Evolutionary conservation across 2,797 vertebrate species (phyloP).

Genomic region (Liparis tanakae): DNA sequence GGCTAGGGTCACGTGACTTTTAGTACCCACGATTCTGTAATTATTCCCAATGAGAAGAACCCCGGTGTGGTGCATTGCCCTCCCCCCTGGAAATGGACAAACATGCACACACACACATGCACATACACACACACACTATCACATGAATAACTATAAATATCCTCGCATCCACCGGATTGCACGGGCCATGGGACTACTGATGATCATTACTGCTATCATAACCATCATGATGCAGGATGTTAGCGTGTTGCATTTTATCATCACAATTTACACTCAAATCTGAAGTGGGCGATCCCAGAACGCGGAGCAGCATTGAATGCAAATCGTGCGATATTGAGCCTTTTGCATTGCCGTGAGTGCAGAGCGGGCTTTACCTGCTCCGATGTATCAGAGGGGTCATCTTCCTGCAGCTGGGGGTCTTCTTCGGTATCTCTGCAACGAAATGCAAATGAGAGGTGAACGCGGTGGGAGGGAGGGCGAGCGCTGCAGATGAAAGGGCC

Average conservation of each 20-base stretch:
- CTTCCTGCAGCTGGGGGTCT: conserved; percentile 45
- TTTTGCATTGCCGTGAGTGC: conserved; percentile 39
- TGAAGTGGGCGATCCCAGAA: conserved; percentile 16
- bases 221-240: conserved; percentile 62
- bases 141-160: conserved; percentile 70
- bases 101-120: conserved; percentile 36
- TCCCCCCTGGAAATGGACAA: conserved; percentile 41
- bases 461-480: conserved; percentile 40
- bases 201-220: conserved; percentile 76
- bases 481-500: conserved; percentile 49
- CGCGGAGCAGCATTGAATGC: conserved; percentile 35
- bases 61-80: conserved; percentile 60
- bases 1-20: conserved; percentile 93
- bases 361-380: conserved; percentile 43
- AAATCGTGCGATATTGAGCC: conserved; percentile 60
- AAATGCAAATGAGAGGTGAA: conserved; percentile 65
- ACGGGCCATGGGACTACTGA: conserved; percentile 66
- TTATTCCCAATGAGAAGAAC: conserved; percentile 85
- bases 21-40: conserved; percentile 90
- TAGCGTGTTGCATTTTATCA: conserved; percentile 53
- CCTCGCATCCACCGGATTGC: conserved; percentile 57
- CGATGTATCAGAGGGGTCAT: conserved; percentile 31
- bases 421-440: conserved; percentile 11
- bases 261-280: conserved; percentile 45
- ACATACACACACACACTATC: conserved; percentile 31